Conservation (phyloP, 2,113 vertebrate genomes). For the Speoplatyrhinus poulsoni region DNA sequence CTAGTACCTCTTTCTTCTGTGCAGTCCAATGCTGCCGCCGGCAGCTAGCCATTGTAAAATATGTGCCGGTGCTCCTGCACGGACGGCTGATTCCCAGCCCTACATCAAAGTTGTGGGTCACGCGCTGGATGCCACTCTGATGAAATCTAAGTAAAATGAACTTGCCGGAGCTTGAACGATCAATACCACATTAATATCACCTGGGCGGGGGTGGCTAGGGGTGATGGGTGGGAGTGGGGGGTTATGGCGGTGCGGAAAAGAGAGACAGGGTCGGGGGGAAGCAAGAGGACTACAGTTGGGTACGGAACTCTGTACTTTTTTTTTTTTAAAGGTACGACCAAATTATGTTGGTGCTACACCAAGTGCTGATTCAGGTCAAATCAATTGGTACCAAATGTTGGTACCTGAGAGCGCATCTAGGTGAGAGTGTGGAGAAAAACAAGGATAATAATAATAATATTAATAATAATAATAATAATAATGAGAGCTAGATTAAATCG, state of each 20-base stretch:
- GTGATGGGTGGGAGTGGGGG: constrained; percentile 32
- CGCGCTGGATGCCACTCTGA: constrained; percentile 63
- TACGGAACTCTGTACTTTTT: too few relatives aligned
- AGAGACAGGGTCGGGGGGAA: constrained; percentile 10
- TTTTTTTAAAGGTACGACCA: too few relatives aligned
- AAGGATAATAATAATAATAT: too few relatives aligned
- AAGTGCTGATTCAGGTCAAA: too few relatives aligned
- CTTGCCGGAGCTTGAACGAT: constrained; percentile 67
- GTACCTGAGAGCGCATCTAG: too few relatives aligned
- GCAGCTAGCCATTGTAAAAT: background rate
- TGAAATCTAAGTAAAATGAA: constrained; percentile 75
- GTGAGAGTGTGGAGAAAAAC: too few relatives aligned
- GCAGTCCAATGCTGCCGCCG: constrained; percentile 1
- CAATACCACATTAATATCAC: constrained; percentile 76
- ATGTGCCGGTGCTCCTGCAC: constrained; percentile 7
- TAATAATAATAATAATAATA: too few relatives aligned
- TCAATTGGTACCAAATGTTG: too few relatives aligned
- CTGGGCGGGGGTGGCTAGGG: constrained; percentile 53
- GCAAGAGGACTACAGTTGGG: too few relatives aligned
- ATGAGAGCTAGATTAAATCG: too few relatives aligned
- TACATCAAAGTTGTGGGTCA: constrained; percentile 43
- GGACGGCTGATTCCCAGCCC: constrained; percentile 32
- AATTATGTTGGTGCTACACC: too few relatives aligned
- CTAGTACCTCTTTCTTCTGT: too few relatives aligned
- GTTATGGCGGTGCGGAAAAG: background rate